Evolutionary conservation across 2,797 vertebrate genomes (phyloP), one percentile per base, ranked within the genome.

Genomic region (Oryzias dopingdopingensis): DNA sequence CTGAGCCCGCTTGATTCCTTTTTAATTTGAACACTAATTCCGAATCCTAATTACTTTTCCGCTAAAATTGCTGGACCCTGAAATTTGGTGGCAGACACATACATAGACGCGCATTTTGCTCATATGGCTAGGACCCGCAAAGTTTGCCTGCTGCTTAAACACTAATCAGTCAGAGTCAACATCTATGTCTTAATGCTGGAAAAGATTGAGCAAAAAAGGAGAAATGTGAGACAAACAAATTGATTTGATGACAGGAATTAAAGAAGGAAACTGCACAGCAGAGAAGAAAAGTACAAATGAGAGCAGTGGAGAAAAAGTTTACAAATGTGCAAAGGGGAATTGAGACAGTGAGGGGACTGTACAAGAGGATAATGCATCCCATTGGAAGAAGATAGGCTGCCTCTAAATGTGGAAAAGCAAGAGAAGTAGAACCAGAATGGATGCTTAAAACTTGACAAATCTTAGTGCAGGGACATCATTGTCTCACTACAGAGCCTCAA

Each of bases 21-120:
- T 94, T 96, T 95, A 94, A 97, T 98, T 95, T 93, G 90, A 95
- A 94, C 92, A 93, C 93, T 92, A 95, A 96, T 95, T 95, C 94
- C 92, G 93, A 90, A 92, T 92, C 91, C 90, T 97, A 96, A 98
- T 95, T 96, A 93, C 93, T 94, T 96, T 95, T 95, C 92, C 53
- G 81, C 89, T 89, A 92, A 94, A 94, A 93, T 92, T 89, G 88
- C 90, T 92, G 91, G 92, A 93, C 94, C 94, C 92, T 91, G 93
- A 96, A 93, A 95, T 96, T 91, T 91, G 91, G 93, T 93, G 91
- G 93, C 91, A 87, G 70, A 66, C 52, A 44, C 18, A 44, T 67
- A 65, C 62, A 60, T 77, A 53, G 75, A 75, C 57, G 73, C 79
- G 49, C 68, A 48, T 74, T 76, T 76, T 29, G 23, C 62, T 72